phyloP scores from a whole-genome alignment of 2,888 invertebrate species.

The Polylopha cassiicola region DNA sequence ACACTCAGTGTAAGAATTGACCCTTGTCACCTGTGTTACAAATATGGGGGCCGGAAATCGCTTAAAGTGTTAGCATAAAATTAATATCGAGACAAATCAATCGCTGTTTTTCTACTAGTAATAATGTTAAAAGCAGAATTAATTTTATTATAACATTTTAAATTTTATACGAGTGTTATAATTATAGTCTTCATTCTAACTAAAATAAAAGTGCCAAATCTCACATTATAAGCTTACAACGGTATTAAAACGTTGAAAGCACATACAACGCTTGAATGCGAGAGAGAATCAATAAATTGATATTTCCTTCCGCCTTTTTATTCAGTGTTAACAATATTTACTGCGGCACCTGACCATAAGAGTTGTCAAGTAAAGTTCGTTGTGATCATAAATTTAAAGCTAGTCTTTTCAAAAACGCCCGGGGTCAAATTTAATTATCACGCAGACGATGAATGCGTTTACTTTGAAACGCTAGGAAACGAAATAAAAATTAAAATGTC shows the following conservation, averaged over 20 bases:
- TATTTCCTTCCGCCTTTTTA: slow-evolving; percentile 23
- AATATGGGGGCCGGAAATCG: no score
- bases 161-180: background rate
- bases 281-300: slow-evolving; percentile 26
- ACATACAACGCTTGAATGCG: slow-evolving; percentile 19
- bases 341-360: slow-evolving; percentile 53
- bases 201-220: no score
- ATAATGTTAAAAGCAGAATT: no score
- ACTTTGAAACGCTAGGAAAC: slow-evolving; percentile 24
- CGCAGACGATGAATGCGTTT: slow-evolving; percentile 54
- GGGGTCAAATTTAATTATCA: slow-evolving; percentile 75
- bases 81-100: no score
- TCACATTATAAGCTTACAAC: no score
- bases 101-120: no score
- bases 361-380: slow-evolving; percentile 61
- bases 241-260: slow-evolving; percentile 14
- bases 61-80: no score
- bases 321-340: slow-evolving; percentile 55
- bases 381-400: slow-evolving; percentile 57
- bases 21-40: no score
- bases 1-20: no score
- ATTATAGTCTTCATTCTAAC: no score
- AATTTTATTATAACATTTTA: slow-evolving; percentile 12
- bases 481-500: no score
- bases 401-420: slow-evolving; percentile 55